These are phyloP conservation scores for Pseudomugil tenellus DNA, from an alignment of 2,797 vertebrate genomes.

Conservation along the genomic window DNA sequence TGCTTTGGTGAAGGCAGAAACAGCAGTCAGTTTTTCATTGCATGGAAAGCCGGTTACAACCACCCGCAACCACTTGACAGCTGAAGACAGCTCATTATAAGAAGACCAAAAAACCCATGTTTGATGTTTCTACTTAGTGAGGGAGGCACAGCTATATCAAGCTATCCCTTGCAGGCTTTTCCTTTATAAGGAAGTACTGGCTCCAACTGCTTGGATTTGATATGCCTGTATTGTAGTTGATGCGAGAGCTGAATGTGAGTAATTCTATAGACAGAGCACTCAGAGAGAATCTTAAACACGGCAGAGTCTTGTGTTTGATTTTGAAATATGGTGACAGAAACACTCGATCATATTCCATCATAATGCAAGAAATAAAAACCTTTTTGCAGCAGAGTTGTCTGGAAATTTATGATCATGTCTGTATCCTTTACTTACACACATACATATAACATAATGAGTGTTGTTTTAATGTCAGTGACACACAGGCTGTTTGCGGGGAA, in stretches of 20 bases:
- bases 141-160: slow-evolving; percentile 81
- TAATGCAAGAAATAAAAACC: slow-evolving; percentile 24
- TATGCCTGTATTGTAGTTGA: slow-evolving; percentile 73
- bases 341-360: slow-evolving; percentile 31
- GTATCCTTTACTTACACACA: slow-evolving; percentile 20
- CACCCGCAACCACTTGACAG: slow-evolving; percentile 82
- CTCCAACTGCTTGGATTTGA: slow-evolving; percentile 78
- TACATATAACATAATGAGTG: slow-evolving; percentile 45
- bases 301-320: slow-evolving; percentile 58
- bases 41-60: slow-evolving; percentile 79
- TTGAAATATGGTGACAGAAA: slow-evolving; percentile 28
- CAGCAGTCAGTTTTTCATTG: slow-evolving; percentile 76
- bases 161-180: slow-evolving; percentile 79
- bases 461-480: slow-evolving; percentile 51
- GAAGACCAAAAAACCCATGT: slow-evolving; percentile 80
- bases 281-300: slow-evolving; percentile 47
- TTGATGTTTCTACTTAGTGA: slow-evolving; percentile 84
- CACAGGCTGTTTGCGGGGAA: slow-evolving; percentile 45
- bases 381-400: slow-evolving; percentile 49
- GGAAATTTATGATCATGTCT: slow-evolving; percentile 22
- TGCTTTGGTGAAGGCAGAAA: slow-evolving; percentile 69
- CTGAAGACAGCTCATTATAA: slow-evolving; percentile 84
- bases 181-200: slow-evolving; percentile 81
- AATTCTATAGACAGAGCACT: slow-evolving; percentile 72
- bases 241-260: slow-evolving; percentile 72